Base-by-base conservation (phyloP, 2,797 vertebrate genomes). In the Chiloscyllium punctatum region DNA sequence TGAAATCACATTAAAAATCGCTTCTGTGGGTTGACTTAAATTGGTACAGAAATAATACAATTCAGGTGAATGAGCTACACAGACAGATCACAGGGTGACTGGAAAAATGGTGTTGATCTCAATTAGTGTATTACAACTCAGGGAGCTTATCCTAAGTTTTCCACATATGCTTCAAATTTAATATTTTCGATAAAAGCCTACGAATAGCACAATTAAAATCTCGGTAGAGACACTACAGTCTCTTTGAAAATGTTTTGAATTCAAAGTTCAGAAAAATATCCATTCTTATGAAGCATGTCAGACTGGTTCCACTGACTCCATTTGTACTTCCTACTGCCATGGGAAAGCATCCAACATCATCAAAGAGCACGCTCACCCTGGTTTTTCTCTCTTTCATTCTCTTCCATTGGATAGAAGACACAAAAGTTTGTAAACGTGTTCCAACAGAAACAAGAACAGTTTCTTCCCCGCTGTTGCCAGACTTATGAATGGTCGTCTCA, bases 181-280 rank as follows among this genome's bases (percentile, higher is more conserved):
- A 23, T 23, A 84, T 42, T 84, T 48, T 84, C 82, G 48, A 84
- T 84, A 84, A 84, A 48, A 84, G 48, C 82, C 82, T 25, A 25
- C 33, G 48, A 84, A 23, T 25, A 6, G 25, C 7, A 48, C 25
- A 84, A 84, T 84, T 84, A 84, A 84, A 42, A 25, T 92, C n/a
- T 69, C 21, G 66, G 21, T 68, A 21, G 21, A 48, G 69, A 69
- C 90, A 68, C 62, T 92, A 92, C 69, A 25, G 66, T 25, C 33
- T 68, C 90, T 66, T 42, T 25, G n/a, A 92, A 68, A 92, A 68
- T 68, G 62, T 21, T 92, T 92, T 92, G 15, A 92, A 92, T 69
- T 69, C 21, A 92, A 37, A n/a, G 57, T 91, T 91, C 88, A 91
- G 82, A 84, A 25, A 33, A 62, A 69, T n/a, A 37, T 69, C 25